Base-by-base conservation (phyloP, 2,113 vertebrate genomes). In the Lophotis ruficrista region DNA sequence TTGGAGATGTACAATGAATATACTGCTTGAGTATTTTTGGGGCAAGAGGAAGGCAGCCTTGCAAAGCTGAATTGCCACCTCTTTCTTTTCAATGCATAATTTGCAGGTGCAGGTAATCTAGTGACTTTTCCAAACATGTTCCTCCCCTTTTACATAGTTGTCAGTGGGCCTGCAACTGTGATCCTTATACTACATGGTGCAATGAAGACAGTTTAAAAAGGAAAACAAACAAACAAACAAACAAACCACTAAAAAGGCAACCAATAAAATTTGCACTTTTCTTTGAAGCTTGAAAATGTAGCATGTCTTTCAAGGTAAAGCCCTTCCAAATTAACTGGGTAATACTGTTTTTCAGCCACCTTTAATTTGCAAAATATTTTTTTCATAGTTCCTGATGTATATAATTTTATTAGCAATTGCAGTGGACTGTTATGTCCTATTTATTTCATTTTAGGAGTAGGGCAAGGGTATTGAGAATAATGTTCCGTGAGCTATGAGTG, bases 1-100 rank as follows among this genome's bases (percentile, higher is more conserved):
- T 43, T 57, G 48, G 56, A 62, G 35, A 38, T 3, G 17, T 50
- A 38, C 13, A 68, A 2, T 61, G 45, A 64, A 27, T 37, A 57
- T 5, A 9, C 51, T 70, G 64, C 31, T 31, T 89, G 61, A 58
- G 25, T 73, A 70, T 20, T 24, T 69, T 5, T 2, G 30, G 17
- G 6, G 3, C 6, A 2, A 21, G 47, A 22, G 14, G 17, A 43
- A 64, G 38, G 35, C 82, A 75, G 73, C 68, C 71, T 23, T 33
- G 54, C 37, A 82, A 84, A 95, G 37, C 18, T 68, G 70, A 65
- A 45, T 60, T 87, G 35, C 51, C 37, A 30, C 68, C 43, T 90
- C 13, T 83, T 88, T 88, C 47, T 91, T 94, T 95, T 86, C 38
- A 87, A 15, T 77, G n/a, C 10, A 6, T 53, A 62, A 81, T 88